Percentiles rank a stretch among this genome's conserved stretches.
Evolutionary conservation across 2,797 vertebrate species (phyloP).

Genomic region (Gila robusta): DNA sequence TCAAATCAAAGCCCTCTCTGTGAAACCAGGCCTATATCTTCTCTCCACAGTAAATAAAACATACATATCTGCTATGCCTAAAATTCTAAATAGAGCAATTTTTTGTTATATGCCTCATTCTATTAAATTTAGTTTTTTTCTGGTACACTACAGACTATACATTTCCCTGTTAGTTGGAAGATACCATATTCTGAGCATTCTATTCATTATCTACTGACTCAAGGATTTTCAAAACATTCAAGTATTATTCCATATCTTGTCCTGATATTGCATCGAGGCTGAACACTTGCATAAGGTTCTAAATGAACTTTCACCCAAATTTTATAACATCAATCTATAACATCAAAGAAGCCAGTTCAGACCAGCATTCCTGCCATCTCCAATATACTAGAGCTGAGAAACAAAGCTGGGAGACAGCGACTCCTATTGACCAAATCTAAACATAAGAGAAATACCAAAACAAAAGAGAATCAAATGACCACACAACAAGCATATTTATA

Average conservation of each 20-base stretch:
- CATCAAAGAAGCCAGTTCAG: constrained; percentile 19
- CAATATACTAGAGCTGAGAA: neutral
- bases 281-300: neutral
- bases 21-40: neutral
- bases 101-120: neutral
- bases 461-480: neutral
- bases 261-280: neutral
- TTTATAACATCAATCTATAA: neutral
- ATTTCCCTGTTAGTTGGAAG: neutral
- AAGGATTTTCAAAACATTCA: neutral
- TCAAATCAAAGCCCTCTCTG: too few species aligned
- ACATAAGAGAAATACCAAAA: neutral
- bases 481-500: constrained; percentile 4
- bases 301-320: constrained; percentile 29
- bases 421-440: constrained; percentile 14
- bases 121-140: neutral
- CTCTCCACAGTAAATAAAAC: neutral
- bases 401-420: neutral
- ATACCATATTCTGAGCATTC: neutral
- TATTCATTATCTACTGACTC: neutral
- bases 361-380: neutral
- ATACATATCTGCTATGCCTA: neutral
- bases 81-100: neutral
- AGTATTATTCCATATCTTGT: neutral
- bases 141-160: neutral